Base-by-base conservation (phyloP, 2,888 invertebrate genomes). In the Netelia melanura region DNA sequence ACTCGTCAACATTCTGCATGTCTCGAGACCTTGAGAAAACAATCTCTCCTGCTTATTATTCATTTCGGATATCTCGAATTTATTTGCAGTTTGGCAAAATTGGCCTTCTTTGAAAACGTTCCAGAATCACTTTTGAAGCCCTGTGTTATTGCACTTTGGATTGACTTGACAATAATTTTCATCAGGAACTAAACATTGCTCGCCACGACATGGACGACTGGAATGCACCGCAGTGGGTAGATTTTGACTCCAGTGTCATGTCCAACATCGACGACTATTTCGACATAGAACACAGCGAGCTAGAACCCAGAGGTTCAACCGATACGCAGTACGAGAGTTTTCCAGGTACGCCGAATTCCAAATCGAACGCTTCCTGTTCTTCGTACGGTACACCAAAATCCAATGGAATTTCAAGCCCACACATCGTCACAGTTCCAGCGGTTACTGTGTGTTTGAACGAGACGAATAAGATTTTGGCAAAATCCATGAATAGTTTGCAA, bases 161-260 rank as follows among this genome's bases (percentile, higher is more conserved):
- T 23, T 44, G 3, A 10, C 6, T 44, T 8, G n/a, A 30, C 11
- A 25, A 48, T 58, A 58, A 8, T 43, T 43, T 54, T 23, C 6
- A 21, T 14, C 21, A 62, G 14, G 23, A 25, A 3, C 25, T 2
- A 9, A 3, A 21, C 10, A 21, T 61, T 61, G 25, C 11, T 38
- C 64, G 17, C 1, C 21, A 65, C 1, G 74, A 62, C 56, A 86
- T 87, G 84, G 86, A 86, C 52, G 30, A 72, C 17, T 78, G 72
- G 70, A 76, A 86, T 58, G 87, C 87, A 11, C 88, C 87, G 0
- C 86, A 84, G 62, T 88, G 87, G 87, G 83, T 61, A 6, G 87
- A 87, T 62, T 88, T 88, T 68, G 70, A 75, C 23, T 79, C 83
- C 0, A 87, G 86, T 74, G 81, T 78, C 25, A 75, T 58, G 70